A percentile compares a stretch with the other conserved stretches of the same genome.
Conservation (phyloP, 2,113 vertebrate genomes). For the Anser cygnoides region DNA sequence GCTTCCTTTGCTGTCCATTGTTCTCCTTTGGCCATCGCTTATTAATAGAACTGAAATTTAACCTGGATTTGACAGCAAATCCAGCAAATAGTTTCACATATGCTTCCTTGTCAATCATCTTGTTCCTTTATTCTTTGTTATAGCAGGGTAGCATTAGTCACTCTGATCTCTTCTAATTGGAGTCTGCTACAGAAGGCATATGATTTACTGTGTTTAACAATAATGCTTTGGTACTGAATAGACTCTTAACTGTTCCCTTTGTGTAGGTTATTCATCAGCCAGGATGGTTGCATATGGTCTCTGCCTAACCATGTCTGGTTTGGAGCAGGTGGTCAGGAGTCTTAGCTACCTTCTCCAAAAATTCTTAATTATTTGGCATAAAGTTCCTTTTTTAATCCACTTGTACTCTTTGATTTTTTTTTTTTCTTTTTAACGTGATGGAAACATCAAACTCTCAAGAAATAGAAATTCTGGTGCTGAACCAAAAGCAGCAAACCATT, state of each 20-base stretch:
- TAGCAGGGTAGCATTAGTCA: neutral
- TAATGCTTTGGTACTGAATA: neutral
- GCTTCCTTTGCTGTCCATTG: neutral
- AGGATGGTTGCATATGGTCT: neutral
- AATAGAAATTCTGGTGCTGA: neutral
- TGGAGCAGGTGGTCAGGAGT: neutral
- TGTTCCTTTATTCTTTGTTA: neutral
- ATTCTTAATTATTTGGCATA: neutral
- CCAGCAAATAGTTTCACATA: neutral
- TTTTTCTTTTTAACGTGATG: neutral
- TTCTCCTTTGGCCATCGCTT: neutral
- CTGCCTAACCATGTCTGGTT: neutral
- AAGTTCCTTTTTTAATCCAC: neutral
- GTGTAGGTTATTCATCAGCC: constrained; percentile 15
- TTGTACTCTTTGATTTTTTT: neutral
- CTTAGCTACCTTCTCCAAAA: neutral
- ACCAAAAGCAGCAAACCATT: neutral
- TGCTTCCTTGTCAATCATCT: neutral
- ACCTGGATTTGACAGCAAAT: neutral
- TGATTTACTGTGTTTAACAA: neutral
- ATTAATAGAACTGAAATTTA: neutral
- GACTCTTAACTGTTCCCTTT: constrained; percentile 28
- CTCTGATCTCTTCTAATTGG: neutral
- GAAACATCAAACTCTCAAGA: neutral
- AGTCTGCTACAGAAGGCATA: neutral